Evolutionary conservation across 2,113 vertebrate species (phyloP).

Genomic region (Bagarius yarrelli): DNA sequence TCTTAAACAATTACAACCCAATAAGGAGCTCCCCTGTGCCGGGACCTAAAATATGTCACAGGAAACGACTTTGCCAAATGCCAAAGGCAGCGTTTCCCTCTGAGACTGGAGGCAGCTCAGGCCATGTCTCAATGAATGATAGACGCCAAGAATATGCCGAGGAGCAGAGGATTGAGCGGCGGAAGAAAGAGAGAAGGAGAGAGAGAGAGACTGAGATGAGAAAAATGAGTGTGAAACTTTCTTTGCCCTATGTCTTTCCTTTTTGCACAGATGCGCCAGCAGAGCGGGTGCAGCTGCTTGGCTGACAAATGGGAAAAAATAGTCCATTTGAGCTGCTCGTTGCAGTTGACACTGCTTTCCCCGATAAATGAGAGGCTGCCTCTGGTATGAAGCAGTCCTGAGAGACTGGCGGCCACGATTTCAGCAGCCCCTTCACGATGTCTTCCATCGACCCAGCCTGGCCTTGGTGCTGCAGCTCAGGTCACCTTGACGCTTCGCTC

Average conservation of each 20-base stretch:
- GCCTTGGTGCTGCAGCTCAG: slow-evolving; percentile 65
- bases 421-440: slow-evolving; percentile 68
- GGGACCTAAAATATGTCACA: slow-evolving; percentile 61
- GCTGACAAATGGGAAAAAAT: slow-evolving; percentile 90
- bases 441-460: slow-evolving; percentile 68
- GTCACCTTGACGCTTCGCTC: slow-evolving; percentile 77
- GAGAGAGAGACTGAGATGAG: slow-evolving; percentile 58
- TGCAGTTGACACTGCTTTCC: slow-evolving; percentile 74
- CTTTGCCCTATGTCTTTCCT: slow-evolving; percentile 74
- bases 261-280: slow-evolving; percentile 77
- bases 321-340: slow-evolving; percentile 89
- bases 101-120: slow-evolving; percentile 52
- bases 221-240: slow-evolving; percentile 81
- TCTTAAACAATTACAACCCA: slow-evolving; percentile 60
- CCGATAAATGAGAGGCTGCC: slow-evolving; percentile 82
- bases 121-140: slow-evolving; percentile 64
- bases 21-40: slow-evolving; percentile 55
- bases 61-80: slow-evolving; percentile 64
- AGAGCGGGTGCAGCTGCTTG: slow-evolving; percentile 83
- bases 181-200: slow-evolving; percentile 26
- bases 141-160: slow-evolving; percentile 61
- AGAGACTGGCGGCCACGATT: slow-evolving; percentile 68
- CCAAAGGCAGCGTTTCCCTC: slow-evolving; percentile 64
- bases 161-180: slow-evolving; percentile 48
- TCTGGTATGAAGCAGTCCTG: slow-evolving; percentile 77